These are phyloP conservation scores for Ctenomys sociabilis DNA, from an alignment of 2,113 vertebrate species.

Conservation along the genomic window DNA sequence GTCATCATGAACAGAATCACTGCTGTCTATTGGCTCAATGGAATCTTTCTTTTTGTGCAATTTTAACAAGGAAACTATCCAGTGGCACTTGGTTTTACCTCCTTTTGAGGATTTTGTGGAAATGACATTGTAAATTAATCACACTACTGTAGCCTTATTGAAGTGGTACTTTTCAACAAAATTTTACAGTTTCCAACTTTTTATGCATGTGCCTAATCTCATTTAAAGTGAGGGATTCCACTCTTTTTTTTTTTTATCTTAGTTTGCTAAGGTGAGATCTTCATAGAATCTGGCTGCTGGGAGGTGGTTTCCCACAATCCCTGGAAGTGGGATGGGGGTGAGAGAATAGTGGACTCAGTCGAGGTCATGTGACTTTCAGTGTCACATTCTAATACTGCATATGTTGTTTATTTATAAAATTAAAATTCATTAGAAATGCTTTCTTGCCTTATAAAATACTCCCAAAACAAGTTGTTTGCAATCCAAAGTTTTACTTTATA, in stretches of 20 bases:
- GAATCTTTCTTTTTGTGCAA: not conserved
- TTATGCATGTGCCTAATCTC: not conserved
- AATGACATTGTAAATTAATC: not conserved
- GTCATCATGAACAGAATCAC: not conserved
- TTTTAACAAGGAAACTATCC: not conserved
- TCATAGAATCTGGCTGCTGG: not conserved
- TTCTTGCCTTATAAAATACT: not conserved
- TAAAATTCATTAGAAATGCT: not conserved
- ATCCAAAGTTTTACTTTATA: not conserved
- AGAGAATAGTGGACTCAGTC: not conserved
- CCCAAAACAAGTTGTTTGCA: not conserved
- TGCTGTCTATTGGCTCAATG: not conserved
- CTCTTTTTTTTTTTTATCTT: not conserved
- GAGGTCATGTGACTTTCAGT: not conserved
- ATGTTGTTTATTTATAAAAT: not conserved
- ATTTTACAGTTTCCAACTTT: not conserved
- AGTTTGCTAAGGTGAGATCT: not conserved
- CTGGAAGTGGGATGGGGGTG: not conserved
- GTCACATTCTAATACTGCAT: not conserved
- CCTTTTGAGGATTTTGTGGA: not conserved
- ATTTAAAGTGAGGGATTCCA: not conserved
- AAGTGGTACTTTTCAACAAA: not conserved
- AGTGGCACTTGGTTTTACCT: not conserved
- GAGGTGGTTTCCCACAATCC: not conserved
- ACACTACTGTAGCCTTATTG: not conserved